A percentile compares a stretch with the other conserved stretches of the same genome.
Conservation (phyloP, 2,888 invertebrate genomes). For the Myathropa florea region DNA sequence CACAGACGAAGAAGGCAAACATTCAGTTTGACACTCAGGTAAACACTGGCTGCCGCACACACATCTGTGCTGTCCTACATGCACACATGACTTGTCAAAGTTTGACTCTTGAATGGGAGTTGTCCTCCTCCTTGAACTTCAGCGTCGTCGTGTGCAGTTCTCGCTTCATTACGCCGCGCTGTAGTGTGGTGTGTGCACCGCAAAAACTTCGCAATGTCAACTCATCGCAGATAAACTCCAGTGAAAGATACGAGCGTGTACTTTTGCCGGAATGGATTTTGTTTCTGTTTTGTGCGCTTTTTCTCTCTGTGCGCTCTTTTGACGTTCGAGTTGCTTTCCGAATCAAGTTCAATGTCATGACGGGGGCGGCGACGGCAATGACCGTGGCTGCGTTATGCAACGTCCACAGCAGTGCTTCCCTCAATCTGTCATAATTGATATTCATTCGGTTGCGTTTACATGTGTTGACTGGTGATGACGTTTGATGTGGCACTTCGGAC, state of each 20-base stretch:
- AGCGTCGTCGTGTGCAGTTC: conserved; percentile 50
- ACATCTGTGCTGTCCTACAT: conserved; percentile 3
- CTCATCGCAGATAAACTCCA: conserved; percentile 34
- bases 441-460: background rate
- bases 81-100: conserved; percentile 42
- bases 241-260: background rate
- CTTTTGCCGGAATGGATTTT: background rate
- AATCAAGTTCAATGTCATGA: conserved; percentile 45
- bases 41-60: conserved; percentile 16
- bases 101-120: conserved; percentile 12
- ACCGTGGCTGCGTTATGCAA: background rate
- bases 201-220: background rate
- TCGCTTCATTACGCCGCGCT: conserved; percentile 44
- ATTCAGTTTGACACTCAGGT: conserved; percentile 47
- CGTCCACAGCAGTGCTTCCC: background rate
- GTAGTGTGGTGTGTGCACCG: background rate
- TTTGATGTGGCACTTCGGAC: background rate
- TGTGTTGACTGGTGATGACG: background rate
- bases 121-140: conserved; percentile 22
- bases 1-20: conserved; percentile 24
- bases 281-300: conserved; percentile 1
- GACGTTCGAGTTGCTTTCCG: background rate
- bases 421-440: background rate
- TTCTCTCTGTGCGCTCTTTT: background rate
- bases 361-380: background rate